These are phyloP conservation scores for Nomada ferruginata DNA, from an alignment of 2,888 invertebrate species.

Conservation along the genomic window DNA sequence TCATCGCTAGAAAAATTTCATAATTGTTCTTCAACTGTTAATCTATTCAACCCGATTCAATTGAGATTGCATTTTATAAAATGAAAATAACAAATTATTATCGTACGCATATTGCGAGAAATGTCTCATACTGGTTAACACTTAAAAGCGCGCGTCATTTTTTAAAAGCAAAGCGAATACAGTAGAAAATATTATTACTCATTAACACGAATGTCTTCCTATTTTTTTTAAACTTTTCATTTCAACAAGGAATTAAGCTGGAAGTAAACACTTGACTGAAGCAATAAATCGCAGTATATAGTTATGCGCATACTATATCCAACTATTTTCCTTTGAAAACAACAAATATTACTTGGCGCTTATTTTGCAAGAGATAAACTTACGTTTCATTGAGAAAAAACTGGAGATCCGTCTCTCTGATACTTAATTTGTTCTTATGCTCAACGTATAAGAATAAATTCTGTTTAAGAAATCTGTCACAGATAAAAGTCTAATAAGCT, in stretches of 20 bases:
- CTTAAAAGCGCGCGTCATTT: constrained; percentile 42
- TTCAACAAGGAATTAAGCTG: constrained; percentile 24
- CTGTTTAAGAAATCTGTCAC: too few species aligned
- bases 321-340: background rate
- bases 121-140: constrained; percentile 44
- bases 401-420: background rate
- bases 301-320: too few species aligned
- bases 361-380: background rate
- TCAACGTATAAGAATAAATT: background rate
- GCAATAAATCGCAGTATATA: constrained; percentile 24
- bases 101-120: constrained; percentile 19
- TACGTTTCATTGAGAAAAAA: background rate
- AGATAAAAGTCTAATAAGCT: too few species aligned
- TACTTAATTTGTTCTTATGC: background rate
- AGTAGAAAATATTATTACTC: constrained; percentile 11
- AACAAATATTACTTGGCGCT: constrained; percentile 2
- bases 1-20: background rate
- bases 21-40: too few species aligned
- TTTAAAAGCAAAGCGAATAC: constrained; percentile 47
- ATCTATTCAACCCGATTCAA: too few species aligned
- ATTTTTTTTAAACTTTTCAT: background rate
- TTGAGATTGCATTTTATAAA: too few species aligned
- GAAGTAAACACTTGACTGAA: constrained; percentile 9
- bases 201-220: background rate
- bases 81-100: background rate